Percentiles rank a stretch among this genome's conserved stretches.
Evolutionary conservation across 30 jellyfish, hydroid and myxozoan genomes (phyloP).

Genomic region (Hydra vulgaris): DNA sequence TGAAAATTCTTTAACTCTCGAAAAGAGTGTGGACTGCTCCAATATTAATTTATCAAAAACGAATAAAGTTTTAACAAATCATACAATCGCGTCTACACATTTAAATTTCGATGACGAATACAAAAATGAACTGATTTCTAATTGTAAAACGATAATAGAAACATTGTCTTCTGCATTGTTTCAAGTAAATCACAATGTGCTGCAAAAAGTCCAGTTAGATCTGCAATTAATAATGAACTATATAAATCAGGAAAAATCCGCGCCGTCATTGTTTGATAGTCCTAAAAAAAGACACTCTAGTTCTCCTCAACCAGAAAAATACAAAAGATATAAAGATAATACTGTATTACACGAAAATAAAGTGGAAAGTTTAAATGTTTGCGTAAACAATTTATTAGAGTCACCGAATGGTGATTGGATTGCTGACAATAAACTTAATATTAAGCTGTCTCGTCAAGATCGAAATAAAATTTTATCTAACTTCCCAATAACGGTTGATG

Average conservation of each 20-base stretch:
- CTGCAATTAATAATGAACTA: slow-evolving; percentile 23
- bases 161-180: slow-evolving; percentile 9
- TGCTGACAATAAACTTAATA: slow-evolving; percentile 5
- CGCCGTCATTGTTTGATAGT: background rate
- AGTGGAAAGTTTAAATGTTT: background rate
- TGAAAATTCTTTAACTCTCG: too few relatives aligned
- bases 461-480: slow-evolving; percentile 4
- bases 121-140: background rate
- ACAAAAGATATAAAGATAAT: background rate
- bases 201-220: slow-evolving; percentile 30
- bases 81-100: background rate
- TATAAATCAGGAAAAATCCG: slow-evolving; percentile 15
- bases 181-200: slow-evolving; percentile 16
- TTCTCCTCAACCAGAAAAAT: background rate
- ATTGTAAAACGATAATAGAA: slow-evolving; percentile 12
- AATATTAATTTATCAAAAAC: background rate
- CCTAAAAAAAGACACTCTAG: background rate
- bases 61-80: background rate
- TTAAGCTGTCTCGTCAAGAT: slow-evolving; percentile 11
- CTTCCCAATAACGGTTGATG: slow-evolving; percentile 8
- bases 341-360: background rate
- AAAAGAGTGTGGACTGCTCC: background rate
- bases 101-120: background rate
- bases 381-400: background rate
- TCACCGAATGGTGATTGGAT: slow-evolving; percentile 17